Percentiles rank a stretch among this genome's conserved stretches.
These are phyloP conservation scores for Atherinosoma microstoma DNA, from an alignment of 2,797 vertebrate genomes.

Conservation along the genomic window DNA sequence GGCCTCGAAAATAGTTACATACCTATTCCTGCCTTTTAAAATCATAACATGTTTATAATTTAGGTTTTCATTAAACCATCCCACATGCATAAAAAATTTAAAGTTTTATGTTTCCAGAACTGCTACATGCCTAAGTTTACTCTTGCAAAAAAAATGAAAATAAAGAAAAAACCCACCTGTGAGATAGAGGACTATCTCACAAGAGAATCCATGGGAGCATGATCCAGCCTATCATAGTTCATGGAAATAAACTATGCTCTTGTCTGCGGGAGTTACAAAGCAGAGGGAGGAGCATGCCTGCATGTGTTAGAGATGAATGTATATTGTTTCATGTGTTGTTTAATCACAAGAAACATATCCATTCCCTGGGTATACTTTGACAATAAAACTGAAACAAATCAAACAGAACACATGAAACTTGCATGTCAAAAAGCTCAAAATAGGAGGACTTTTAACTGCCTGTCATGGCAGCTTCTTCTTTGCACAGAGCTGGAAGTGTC, in stretches of 20 bases:
- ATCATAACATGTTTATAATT: neutral
- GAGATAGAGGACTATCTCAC: neutral
- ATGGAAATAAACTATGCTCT: neutral
- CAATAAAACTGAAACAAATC: conserved; percentile 63
- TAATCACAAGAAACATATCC: conserved; percentile 56
- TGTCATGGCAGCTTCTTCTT: conserved; percentile 40
- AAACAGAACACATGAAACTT: conserved; percentile 59
- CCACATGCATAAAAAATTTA: neutral
- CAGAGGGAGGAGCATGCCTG: conserved; percentile 18
- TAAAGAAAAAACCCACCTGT: too few species aligned
- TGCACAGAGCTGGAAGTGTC: conserved; percentile 47
- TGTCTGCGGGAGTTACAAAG: conserved; percentile 28
- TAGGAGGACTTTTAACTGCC: conserved; percentile 52
- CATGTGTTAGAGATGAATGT: conserved; percentile 27
- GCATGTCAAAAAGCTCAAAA: conserved; percentile 62
- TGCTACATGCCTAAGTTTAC: neutral
- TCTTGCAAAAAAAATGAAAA: too few species aligned
- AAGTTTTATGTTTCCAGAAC: neutral
- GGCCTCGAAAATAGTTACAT: neutral
- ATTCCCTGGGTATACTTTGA: conserved; percentile 48
- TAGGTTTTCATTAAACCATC: neutral
- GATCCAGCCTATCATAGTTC: neutral
- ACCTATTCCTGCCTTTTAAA: neutral
- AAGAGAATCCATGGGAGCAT: neutral
- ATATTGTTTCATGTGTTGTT: conserved; percentile 58